A percentile compares a stretch with the other conserved stretches of the same genome.
These are phyloP conservation scores for Brachionus angularis DNA, from an alignment of 1,140 invertebrate species.

Conservation along the genomic window DNA sequence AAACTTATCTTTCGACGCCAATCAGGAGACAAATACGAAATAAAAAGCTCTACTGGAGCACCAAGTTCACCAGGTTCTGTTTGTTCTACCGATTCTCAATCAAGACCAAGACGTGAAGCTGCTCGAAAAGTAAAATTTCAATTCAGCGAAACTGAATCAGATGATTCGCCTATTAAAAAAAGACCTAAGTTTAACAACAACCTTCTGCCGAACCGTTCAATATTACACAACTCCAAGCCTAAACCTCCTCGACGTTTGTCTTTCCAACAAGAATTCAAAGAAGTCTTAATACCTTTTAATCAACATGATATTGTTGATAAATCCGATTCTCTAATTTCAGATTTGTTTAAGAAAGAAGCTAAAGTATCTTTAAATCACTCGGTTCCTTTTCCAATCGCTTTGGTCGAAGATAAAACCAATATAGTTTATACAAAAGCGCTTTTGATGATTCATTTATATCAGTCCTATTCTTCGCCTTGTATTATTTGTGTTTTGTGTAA, in stretches of 20 bases:
- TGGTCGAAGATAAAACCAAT: slow-evolving; percentile 42
- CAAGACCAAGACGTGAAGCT: background rate
- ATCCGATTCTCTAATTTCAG: background rate
- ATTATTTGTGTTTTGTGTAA: slow-evolving; percentile 29
- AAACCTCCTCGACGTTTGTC: no score
- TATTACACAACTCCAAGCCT: background rate
- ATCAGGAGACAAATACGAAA: slow-evolving; percentile 16
- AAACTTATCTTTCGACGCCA: slow-evolving; percentile 12
- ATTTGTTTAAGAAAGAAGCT: background rate
- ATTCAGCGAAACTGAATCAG: slow-evolving; percentile 12
- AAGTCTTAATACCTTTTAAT: slow-evolving; percentile 1
- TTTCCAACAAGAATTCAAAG: background rate
- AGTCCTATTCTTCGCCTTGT: slow-evolving; percentile 20
- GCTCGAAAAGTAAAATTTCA: slow-evolving; percentile 1
- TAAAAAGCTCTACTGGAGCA: background rate
- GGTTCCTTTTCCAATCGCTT: slow-evolving; percentile 27
- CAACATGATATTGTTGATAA: background rate
- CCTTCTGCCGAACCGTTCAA: background rate
- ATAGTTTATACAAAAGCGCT: slow-evolving; percentile 35
- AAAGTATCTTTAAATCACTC: slow-evolving; percentile 18
- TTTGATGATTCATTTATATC: slow-evolving; percentile 27
- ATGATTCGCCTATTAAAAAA: slow-evolving; percentile 24
- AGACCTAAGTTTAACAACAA: background rate
- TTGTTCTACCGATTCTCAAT: background rate
- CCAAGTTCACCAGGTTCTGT: background rate